Conservation (phyloP, 1,140 invertebrate species). For the Drosophila cardini region DNA sequence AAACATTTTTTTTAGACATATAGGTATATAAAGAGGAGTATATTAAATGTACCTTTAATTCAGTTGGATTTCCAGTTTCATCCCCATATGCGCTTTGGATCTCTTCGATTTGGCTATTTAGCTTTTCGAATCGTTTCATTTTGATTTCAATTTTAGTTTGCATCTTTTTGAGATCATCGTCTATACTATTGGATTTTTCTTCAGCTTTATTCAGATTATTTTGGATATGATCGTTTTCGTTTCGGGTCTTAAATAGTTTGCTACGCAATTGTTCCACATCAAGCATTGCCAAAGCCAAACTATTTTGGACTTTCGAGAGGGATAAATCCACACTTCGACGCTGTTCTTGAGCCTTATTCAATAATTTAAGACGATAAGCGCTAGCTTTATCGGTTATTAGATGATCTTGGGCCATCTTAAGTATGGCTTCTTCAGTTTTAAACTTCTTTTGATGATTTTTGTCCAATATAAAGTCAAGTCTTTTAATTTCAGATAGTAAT, state of each 20-base stretch:
- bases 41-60: slow-evolving; percentile 85
- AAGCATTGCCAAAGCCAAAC: slow-evolving; percentile 87
- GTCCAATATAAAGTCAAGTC: slow-evolving; percentile 85
- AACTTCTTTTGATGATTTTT: slow-evolving; percentile 86
- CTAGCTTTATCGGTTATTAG: slow-evolving; percentile 88
- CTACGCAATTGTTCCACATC: slow-evolving; percentile 87
- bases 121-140: slow-evolving; percentile 71
- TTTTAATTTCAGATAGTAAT: slow-evolving; percentile 61
- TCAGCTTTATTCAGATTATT: slow-evolving; percentile 48
- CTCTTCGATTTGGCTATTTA: slow-evolving; percentile 74
- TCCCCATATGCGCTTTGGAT: slow-evolving; percentile 67
- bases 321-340: slow-evolving; percentile 86
- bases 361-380: slow-evolving; percentile 85
- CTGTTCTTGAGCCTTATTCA: slow-evolving; percentile 85
- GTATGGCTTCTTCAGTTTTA: slow-evolving; percentile 87
- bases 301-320: slow-evolving; percentile 88
- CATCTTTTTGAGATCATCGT: slow-evolving; percentile 58
- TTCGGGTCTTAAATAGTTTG: slow-evolving; percentile 44
- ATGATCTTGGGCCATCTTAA: slow-evolving; percentile 88
- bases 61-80: slow-evolving; percentile 82
- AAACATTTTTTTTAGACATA: too few relatives aligned
- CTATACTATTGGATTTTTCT: slow-evolving; percentile 35
- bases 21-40: too few relatives aligned
- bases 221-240: slow-evolving; percentile 53
- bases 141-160: slow-evolving; percentile 75